Evolutionary conservation across 2,113 vertebrate species (phyloP).

Genomic region (Chunga burmeisteri): DNA sequence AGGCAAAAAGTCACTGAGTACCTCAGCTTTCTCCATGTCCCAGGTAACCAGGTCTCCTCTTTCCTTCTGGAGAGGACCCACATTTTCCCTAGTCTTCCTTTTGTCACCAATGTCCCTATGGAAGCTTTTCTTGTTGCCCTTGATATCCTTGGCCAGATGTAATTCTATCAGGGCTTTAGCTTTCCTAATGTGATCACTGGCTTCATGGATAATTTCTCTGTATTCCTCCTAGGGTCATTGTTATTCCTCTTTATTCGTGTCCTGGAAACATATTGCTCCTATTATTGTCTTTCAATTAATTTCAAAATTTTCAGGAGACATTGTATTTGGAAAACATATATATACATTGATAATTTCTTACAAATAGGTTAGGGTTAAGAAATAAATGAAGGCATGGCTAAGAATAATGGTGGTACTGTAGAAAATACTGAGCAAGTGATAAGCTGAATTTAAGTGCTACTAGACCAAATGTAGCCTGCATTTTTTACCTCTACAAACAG

Average conservation of each 20-base stretch:
- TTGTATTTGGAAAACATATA: neutral
- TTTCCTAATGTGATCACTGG: no score
- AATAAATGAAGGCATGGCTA: neutral
- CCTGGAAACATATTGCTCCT: neutral
- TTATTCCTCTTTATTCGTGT: neutral
- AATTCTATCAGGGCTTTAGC: no score
- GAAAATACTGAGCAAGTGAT: neutral
- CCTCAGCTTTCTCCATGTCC: no score
- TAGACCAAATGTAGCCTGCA: neutral
- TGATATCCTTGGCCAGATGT: no score
- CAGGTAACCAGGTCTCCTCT: no score
- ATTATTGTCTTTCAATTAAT: neutral
- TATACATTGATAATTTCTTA: neutral
- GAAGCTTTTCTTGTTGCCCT: no score
- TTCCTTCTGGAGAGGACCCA: no score
- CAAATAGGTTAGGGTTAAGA: neutral
- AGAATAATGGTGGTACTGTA: neutral
- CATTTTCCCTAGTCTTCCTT: no score
- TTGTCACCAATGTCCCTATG: no score
- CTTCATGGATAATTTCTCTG: no score
- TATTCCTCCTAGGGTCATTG: no score
- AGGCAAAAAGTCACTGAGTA: no score
- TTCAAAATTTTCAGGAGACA: neutral
- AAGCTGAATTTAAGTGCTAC: neutral
- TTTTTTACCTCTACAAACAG: conserved; percentile 44